Evolutionary conservation across 2,113 vertebrate species (phyloP).

Genomic region (Ailuropoda melanoleuca): DNA sequence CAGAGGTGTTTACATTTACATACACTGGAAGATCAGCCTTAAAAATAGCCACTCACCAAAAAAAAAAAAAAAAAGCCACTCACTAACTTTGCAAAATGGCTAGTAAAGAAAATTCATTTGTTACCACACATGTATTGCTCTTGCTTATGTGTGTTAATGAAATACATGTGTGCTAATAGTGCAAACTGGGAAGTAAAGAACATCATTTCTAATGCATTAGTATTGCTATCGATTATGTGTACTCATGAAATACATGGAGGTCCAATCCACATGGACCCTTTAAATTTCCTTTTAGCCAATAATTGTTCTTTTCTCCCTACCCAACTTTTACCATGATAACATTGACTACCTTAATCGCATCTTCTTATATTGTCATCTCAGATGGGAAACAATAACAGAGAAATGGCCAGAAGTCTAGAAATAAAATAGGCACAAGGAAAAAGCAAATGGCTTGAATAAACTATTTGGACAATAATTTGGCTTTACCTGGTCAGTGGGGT

Average conservation of each 20-base stretch:
- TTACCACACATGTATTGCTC: slow-evolving; percentile 21
- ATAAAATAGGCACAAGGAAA: background rate
- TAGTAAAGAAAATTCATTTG: slow-evolving; percentile 56
- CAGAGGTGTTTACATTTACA: slow-evolving; percentile 71
- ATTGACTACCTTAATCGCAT: slow-evolving; percentile 1
- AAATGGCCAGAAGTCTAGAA: slow-evolving; percentile 39
- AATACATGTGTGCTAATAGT: slow-evolving; percentile 54
- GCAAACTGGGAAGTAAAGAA: slow-evolving; percentile 52
- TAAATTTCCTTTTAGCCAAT: slow-evolving; percentile 36
- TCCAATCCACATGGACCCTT: background rate
- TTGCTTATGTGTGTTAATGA: slow-evolving; percentile 55
- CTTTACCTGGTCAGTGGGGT: background rate
- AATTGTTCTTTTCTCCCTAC: background rate
- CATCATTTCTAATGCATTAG: slow-evolving; percentile 43
- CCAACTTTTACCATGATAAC: background rate
- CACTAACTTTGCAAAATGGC: slow-evolving; percentile 44
- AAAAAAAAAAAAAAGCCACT: background rate
- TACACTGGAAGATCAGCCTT: slow-evolving; percentile 37
- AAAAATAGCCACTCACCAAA: background rate
- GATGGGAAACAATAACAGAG: background rate
- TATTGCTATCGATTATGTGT: slow-evolving; percentile 40
- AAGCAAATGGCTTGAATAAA: background rate
- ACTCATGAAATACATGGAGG: slow-evolving; percentile 32
- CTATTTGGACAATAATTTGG: background rate
- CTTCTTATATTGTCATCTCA: background rate